Percentiles rank a stretch among this genome's conserved stretches.
These are phyloP conservation scores for Anhinga rufa DNA, from an alignment of 2,113 vertebrate genomes.

Conservation along the genomic window DNA sequence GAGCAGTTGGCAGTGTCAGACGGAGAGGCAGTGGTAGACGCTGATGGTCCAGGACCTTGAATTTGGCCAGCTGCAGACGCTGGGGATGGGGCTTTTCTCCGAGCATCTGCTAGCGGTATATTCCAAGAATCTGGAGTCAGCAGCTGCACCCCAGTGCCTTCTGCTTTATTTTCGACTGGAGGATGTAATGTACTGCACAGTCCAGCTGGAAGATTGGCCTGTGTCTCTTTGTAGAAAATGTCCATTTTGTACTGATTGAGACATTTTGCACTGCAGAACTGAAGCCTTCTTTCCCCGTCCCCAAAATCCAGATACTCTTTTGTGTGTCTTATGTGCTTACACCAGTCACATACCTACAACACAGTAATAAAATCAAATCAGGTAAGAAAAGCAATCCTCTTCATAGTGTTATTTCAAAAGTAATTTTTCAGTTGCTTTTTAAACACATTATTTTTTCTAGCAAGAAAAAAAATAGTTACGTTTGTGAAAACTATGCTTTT, in stretches of 20 bases:
- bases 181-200: conserved; percentile 89
- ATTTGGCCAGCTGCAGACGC: conserved; percentile 79
- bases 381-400: conserved; percentile 69
- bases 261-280: conserved; percentile 99
- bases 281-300: conserved; percentile 95
- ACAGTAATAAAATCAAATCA: conserved; percentile 74
- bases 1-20: conserved; percentile 88
- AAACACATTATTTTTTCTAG: conserved; percentile 34
- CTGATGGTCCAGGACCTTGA: conserved; percentile 81
- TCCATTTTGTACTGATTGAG: conserved; percentile 99
- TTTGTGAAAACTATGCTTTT: background rate
- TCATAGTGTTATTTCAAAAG: conserved; percentile 58
- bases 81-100: conserved; percentile 92
- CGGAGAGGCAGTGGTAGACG: conserved; percentile 87
- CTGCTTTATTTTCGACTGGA: conserved; percentile 86
- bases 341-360: conserved; percentile 99
- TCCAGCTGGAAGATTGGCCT: conserved; percentile 94
- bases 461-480: background rate
- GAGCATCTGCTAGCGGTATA: conserved; percentile 88
- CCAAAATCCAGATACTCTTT: conserved; percentile 99
- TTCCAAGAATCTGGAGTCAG: conserved; percentile 99
- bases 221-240: conserved; percentile 99
- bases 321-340: conserved; percentile 99
- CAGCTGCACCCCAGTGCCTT: conserved; percentile 89
- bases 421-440: conserved; percentile 43